phyloP scores from a whole-genome alignment of 1,140 invertebrate species.

The Zaprionus tsacasi region DNA sequence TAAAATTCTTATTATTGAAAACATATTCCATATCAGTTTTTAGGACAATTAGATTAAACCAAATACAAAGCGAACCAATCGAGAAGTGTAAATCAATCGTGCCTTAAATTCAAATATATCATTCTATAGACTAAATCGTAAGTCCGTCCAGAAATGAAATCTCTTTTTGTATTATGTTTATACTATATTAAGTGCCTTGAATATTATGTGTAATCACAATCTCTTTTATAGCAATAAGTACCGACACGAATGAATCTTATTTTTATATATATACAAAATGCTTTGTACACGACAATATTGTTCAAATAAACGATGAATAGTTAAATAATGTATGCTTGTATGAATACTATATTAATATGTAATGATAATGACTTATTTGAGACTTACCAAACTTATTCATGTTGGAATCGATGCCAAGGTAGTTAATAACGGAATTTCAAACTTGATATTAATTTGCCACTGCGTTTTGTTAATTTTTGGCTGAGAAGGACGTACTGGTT shows the following conservation, averaged over 20 bases:
- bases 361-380: conserved; percentile 2
- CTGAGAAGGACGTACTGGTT: conserved; percentile 51
- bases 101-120: conserved; percentile 45
- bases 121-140: conserved; percentile 46
- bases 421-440: conserved; percentile 37
- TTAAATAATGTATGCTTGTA: conserved; percentile 2
- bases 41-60: conserved; percentile 58
- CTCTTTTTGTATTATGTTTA: conserved; percentile 50
- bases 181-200: conserved; percentile 58
- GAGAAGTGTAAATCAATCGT: conserved; percentile 50
- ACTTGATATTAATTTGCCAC: conserved; percentile 10
- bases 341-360: not conserved
- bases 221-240: conserved; percentile 30
- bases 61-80: conserved; percentile 36
- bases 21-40: conserved; percentile 46
- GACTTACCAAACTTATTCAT: conserved; percentile 77
- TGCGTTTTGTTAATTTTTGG: conserved; percentile 25
- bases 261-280: conserved; percentile 10
- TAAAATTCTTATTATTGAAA: not conserved
- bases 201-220: not conserved
- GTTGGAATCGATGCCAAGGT: conserved; percentile 26
- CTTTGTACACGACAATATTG: conserved; percentile 30
- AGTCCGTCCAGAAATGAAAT: conserved; percentile 63
- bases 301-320: conserved; percentile 38
- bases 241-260: conserved; percentile 18